These are phyloP conservation scores for Tetranychus urticae DNA, from an alignment of 1,140 invertebrate genomes.

Conservation along the genomic window DNA sequence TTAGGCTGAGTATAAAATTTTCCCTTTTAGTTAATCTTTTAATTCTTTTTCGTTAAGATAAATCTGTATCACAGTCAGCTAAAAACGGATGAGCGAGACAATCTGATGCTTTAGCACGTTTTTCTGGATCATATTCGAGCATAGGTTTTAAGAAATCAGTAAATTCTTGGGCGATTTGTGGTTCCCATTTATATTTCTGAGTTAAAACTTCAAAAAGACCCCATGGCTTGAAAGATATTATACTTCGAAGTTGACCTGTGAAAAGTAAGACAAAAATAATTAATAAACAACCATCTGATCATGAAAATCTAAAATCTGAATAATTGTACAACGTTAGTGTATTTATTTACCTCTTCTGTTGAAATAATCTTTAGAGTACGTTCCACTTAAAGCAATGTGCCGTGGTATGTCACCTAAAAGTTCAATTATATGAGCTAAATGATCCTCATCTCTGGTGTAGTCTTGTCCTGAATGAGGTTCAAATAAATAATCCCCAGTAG, in stretches of 20 bases:
- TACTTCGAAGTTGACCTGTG: conserved; percentile 56
- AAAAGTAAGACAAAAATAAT: neutral
- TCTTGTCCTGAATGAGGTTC: conserved; percentile 70
- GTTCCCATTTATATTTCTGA: conserved; percentile 87
- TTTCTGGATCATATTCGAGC: conserved; percentile 72
- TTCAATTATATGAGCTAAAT: conserved; percentile 94
- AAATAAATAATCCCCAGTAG: conserved; percentile 95
- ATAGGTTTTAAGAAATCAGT: conserved; percentile 78
- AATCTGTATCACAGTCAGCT: conserved; percentile 1
- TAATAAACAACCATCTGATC: neutral
- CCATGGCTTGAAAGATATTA: conserved; percentile 80
- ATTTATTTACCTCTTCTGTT: conserved; percentile 43
- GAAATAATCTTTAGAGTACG: conserved; percentile 78
- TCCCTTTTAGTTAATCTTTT: too few relatives aligned
- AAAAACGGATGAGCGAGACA: conserved; percentile 84
- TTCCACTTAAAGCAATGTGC: conserved; percentile 62
- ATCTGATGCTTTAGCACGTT: conserved; percentile 70
- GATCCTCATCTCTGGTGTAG: conserved; percentile 81
- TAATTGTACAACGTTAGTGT: neutral
- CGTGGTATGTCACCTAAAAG: conserved; percentile 81
- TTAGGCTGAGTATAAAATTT: too few relatives aligned
- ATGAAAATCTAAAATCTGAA: neutral
- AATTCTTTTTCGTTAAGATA: too few relatives aligned
- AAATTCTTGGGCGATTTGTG: conserved; percentile 60
- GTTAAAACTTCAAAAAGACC: conserved; percentile 64